phyloP scores from a whole-genome alignment of 2,797 vertebrate genomes.

The Amblyopsis hoosieri region DNA sequence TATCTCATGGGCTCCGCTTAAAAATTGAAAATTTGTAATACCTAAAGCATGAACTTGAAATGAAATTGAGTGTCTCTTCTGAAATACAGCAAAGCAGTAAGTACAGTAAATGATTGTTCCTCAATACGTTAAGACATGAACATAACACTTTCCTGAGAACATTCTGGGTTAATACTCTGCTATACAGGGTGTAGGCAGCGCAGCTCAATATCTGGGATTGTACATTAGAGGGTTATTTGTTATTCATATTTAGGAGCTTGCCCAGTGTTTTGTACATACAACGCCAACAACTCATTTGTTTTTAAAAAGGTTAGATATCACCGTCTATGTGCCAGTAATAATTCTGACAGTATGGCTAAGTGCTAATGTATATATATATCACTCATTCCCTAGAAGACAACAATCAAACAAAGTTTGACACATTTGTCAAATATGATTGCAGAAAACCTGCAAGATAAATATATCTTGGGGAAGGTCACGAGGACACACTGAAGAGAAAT shows the following conservation, averaged over 20 bases:
- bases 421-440: slow-evolving; percentile 57
- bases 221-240: slow-evolving; percentile 17
- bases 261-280: slow-evolving; percentile 32
- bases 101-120: slow-evolving; percentile 18
- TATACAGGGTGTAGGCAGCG: slow-evolving; percentile 1
- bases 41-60: slow-evolving; percentile 17
- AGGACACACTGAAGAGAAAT: neutral
- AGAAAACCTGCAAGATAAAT: slow-evolving; percentile 67
- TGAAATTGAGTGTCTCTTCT: slow-evolving; percentile 27
- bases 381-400: slow-evolving; percentile 15
- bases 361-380: neutral
- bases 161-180: too few species aligned
- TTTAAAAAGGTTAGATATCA: neutral
- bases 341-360: slow-evolving; percentile 19
- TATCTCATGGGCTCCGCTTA: slow-evolving; percentile 20
- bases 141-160: slow-evolving; percentile 23
- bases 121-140: slow-evolving; percentile 20
- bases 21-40: slow-evolving; percentile 41
- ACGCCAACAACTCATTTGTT: slow-evolving; percentile 59
- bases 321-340: slow-evolving; percentile 3
- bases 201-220: slow-evolving; percentile 17
- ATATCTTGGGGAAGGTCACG: slow-evolving; percentile 37
- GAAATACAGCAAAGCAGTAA: slow-evolving; percentile 17
- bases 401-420: slow-evolving; percentile 32
- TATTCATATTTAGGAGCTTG: slow-evolving; percentile 11